Evolutionary conservation across 2,797 vertebrate genomes (phyloP).

Genomic region (Hozukius guyotensis): DNA sequence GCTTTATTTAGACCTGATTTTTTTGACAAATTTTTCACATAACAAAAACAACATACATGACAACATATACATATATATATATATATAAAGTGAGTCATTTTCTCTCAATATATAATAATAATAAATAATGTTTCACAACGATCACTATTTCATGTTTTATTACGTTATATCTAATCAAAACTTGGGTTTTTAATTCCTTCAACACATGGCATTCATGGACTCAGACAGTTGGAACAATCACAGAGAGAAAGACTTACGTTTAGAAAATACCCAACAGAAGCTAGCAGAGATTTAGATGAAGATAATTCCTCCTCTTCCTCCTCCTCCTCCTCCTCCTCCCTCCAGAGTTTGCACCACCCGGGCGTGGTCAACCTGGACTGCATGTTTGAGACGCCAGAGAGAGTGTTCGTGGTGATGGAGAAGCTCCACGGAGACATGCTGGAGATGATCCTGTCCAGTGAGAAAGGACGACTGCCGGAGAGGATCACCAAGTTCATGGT

Average conservation of each 20-base stretch:
- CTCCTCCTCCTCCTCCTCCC: not conserved
- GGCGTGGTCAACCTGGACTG: conserved; percentile 97
- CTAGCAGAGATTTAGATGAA: not conserved
- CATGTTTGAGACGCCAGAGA: conserved; percentile 96
- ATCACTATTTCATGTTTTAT: too few relatives aligned
- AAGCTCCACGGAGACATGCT: conserved; percentile 99
- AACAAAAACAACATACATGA: too few relatives aligned
- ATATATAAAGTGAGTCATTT: too few relatives aligned
- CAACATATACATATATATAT: too few relatives aligned
- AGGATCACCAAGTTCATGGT: conserved; percentile 96
- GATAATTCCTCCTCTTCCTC: not conserved
- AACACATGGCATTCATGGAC: not conserved
- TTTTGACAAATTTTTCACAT: too few relatives aligned
- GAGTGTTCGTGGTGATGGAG: conserved; percentile 98
- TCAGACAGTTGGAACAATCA: not conserved
- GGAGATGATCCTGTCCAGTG: conserved; percentile 98
- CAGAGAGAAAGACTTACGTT: not conserved
- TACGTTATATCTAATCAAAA: not conserved
- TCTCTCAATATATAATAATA: too few relatives aligned
- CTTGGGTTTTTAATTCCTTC: not conserved
- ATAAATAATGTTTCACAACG: not conserved
- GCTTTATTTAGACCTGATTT: too few relatives aligned
- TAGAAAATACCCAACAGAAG: not conserved
- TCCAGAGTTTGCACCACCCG: conserved; percentile 92
- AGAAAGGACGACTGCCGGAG: conserved; percentile 95